A percentile compares a stretch with the other conserved stretches of the same genome.
Evolutionary conservation across 2,113 vertebrate species (phyloP).

Genomic region (Polyodon spathula): DNA sequence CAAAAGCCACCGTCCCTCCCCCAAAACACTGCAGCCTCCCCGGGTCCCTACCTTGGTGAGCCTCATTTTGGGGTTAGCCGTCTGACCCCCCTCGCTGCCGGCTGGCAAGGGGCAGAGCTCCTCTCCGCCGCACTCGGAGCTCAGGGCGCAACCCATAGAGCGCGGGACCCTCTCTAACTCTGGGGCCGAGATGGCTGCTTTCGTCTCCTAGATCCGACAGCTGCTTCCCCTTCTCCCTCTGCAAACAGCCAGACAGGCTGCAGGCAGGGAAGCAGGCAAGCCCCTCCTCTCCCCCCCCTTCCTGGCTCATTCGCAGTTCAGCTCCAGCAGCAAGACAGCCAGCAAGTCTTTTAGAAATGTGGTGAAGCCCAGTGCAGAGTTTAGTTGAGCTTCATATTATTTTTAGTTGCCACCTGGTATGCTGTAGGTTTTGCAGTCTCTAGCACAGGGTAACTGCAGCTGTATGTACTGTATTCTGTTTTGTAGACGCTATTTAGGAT

Average conservation of each 20-base stretch:
- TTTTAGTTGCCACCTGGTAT: too few relatives aligned
- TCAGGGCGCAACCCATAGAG: slow-evolving; percentile 54
- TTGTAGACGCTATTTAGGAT: too few relatives aligned
- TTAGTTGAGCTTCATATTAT: too few relatives aligned
- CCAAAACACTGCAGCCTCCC: neutral
- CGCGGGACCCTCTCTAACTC: slow-evolving; percentile 19
- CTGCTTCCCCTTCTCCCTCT: slow-evolving; percentile 41
- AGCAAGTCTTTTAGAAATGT: too few relatives aligned
- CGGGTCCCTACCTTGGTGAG: slow-evolving; percentile 8
- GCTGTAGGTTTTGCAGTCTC: too few relatives aligned
- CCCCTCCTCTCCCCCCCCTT: slow-evolving; percentile 35
- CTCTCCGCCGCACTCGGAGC: slow-evolving; percentile 17
- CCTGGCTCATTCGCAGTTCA: slow-evolving; percentile 36
- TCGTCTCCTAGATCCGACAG: slow-evolving; percentile 36
- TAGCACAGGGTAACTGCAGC: too few relatives aligned
- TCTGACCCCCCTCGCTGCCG: slow-evolving; percentile 12
- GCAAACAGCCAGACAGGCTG: too few relatives aligned
- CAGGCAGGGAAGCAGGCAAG: slow-evolving; percentile 38
- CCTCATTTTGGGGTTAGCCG: slow-evolving; percentile 17
- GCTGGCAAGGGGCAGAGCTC: slow-evolving; percentile 12
- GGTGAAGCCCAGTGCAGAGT: too few relatives aligned
- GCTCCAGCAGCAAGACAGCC: slow-evolving; percentile 30
- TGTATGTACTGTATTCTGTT: too few relatives aligned
- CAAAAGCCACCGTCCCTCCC: too few relatives aligned
- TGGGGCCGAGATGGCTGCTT: neutral